A percentile compares a stretch with the other conserved stretches of the same genome.
phyloP scores from a whole-genome alignment of 1,140 invertebrate species.

The Nomia melanderi region DNA sequence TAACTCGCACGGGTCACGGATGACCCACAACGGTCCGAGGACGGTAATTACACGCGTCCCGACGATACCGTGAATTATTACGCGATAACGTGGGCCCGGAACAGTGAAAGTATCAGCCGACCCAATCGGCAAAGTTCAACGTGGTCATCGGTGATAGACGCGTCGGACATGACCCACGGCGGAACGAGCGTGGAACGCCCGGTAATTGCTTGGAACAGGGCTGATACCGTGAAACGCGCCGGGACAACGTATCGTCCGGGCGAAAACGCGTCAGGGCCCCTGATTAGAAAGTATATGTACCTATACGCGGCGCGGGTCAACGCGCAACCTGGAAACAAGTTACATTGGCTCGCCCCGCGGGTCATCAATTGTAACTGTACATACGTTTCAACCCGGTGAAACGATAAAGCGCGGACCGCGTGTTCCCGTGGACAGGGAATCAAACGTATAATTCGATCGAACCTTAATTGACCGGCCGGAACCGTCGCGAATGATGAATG shows the following conservation, averaged over 20 bases:
- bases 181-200: background rate
- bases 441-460: background rate
- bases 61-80: background rate
- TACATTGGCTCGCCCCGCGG: background rate
- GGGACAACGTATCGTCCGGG: background rate
- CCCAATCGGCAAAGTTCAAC: slow-evolving; percentile 7
- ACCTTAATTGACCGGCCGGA: no score
- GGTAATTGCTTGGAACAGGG: slow-evolving; percentile 1
- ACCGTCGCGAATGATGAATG: background rate
- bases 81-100: background rate
- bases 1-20: background rate
- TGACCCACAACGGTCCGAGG: background rate
- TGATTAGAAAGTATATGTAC: background rate
- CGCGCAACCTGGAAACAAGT: background rate
- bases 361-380: background rate
- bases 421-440: background rate
- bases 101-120: slow-evolving; percentile 8
- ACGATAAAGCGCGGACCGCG: background rate
- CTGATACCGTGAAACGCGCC: background rate
- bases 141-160: slow-evolving; percentile 17
- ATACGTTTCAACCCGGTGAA: background rate
- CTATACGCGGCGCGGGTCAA: background rate
- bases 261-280: background rate
- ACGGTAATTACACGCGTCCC: slow-evolving; percentile 3
- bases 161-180: slow-evolving; percentile 10